A percentile compares a stretch with the other conserved stretches of the same genome.
Conservation (phyloP, 2,797 vertebrate genomes). For the Paramormyrops hopkinsi region DNA sequence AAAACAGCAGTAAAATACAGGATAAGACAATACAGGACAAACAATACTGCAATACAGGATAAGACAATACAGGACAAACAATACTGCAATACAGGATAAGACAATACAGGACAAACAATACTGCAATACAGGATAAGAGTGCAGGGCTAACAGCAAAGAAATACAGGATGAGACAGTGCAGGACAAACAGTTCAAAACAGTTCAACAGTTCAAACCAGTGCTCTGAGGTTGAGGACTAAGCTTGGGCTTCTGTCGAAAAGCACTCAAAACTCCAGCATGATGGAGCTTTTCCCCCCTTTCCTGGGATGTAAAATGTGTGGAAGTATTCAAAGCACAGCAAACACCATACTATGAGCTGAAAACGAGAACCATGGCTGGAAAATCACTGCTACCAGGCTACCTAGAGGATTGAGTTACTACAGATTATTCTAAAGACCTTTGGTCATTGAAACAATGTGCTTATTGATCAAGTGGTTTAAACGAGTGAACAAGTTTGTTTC, state of each 20-base stretch:
- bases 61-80: neutral
- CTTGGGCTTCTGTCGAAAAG: neutral
- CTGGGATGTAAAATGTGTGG: neutral
- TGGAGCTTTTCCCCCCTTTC: neutral
- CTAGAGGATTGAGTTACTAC: neutral
- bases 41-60: neutral
- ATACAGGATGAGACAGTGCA: neutral
- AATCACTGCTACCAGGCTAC: neutral
- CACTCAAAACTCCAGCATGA: neutral
- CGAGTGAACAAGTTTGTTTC: neutral
- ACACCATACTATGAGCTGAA: neutral
- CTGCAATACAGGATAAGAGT: neutral
- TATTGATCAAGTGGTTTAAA: neutral
- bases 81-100: neutral
- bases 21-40: neutral
- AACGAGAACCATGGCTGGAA: neutral
- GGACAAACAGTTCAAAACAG: neutral
- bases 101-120: neutral
- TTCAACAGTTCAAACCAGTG: neutral
- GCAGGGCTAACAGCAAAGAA: neutral
- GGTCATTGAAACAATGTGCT: neutral
- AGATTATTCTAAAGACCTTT: neutral
- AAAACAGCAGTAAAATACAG: neutral
- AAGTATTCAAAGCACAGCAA: neutral
- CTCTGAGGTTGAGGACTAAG: neutral